Conservation (phyloP, 2,888 invertebrate genomes). For the Epinotia brunnichana region DNA sequence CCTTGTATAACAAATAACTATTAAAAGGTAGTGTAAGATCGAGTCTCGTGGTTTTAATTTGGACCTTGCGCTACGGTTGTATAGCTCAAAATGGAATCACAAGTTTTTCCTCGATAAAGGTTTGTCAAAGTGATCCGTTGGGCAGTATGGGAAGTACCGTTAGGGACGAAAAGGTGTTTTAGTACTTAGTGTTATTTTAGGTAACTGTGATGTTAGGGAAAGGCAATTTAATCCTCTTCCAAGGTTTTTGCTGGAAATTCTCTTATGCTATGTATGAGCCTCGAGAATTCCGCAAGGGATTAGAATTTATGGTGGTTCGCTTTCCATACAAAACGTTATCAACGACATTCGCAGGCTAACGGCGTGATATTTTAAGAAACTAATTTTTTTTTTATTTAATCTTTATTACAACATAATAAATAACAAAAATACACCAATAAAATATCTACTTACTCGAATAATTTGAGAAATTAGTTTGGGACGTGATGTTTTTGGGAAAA, state of each 20-base stretch:
- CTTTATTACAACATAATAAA: too few species aligned
- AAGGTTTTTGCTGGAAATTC: constrained; percentile 1
- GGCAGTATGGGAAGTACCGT: constrained; percentile 20
- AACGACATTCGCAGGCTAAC: too few species aligned
- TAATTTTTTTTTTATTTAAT: too few species aligned
- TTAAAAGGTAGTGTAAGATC: constrained; percentile 10
- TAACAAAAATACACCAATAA: too few species aligned
- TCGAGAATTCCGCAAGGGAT: neutral
- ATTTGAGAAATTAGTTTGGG: too few species aligned
- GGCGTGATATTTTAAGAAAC: too few species aligned
- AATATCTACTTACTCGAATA: too few species aligned
- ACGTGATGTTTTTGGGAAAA: too few species aligned
- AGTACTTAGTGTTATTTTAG: constrained; percentile 38
- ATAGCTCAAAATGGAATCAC: neutral
- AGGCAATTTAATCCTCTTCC: constrained; percentile 19
- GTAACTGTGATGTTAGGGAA: constrained; percentile 34
- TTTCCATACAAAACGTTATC: too few species aligned
- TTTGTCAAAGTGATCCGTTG: constrained; percentile 3
- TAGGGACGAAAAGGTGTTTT: constrained; percentile 31
- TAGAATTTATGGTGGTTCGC: neutral
- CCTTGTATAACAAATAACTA: too few species aligned
- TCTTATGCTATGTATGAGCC: neutral
- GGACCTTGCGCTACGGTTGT: neutral
- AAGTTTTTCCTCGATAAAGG: neutral
- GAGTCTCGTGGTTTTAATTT: neutral